Evolutionary conservation across 2,888 invertebrate species (phyloP).

Genomic region (Aphelenchoides bicaudatus): DNA sequence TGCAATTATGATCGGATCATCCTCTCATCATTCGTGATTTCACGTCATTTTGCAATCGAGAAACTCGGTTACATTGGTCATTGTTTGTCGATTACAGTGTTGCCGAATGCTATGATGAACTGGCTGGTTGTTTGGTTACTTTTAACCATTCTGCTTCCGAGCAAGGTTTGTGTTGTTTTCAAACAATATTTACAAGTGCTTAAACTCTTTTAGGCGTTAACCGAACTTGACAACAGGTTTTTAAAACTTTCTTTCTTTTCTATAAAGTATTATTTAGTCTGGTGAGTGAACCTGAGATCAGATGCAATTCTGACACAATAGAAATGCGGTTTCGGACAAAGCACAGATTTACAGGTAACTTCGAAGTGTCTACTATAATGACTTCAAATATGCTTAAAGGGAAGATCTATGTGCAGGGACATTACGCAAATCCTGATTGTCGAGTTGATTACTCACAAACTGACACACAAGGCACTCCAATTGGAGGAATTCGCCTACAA

Average conservation of each 20-base stretch:
- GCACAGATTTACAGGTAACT: slow-evolving; percentile 46
- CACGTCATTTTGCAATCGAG: too few species aligned
- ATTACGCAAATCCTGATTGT: slow-evolving; percentile 58
- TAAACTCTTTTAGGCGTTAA: slow-evolving; percentile 21
- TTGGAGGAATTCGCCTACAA: slow-evolving; percentile 54
- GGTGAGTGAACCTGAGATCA: slow-evolving; percentile 52
- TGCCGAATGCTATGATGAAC: too few species aligned
- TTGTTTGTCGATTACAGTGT: too few species aligned
- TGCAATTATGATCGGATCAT: too few species aligned
- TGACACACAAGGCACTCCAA: slow-evolving; percentile 44
- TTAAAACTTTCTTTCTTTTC: too few species aligned
- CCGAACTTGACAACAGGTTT: slow-evolving; percentile 37
- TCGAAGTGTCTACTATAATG: slow-evolving; percentile 1
- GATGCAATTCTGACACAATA: slow-evolving; percentile 56
- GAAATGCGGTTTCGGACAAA: slow-evolving; percentile 56
- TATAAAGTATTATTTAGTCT: too few species aligned
- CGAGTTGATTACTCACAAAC: slow-evolving; percentile 47
- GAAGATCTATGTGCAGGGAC: slow-evolving; percentile 60
- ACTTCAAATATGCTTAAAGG: slow-evolving; percentile 34
- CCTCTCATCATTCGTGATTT: too few species aligned
- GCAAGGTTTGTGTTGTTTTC: not conserved
- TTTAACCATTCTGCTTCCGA: not conserved
- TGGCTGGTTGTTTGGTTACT: slow-evolving; percentile 6
- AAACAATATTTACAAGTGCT: too few species aligned
- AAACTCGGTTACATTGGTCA: too few species aligned